These are phyloP conservation scores for Dryoscopus gambensis DNA, from an alignment of 2,113 vertebrate species.

Conservation along the genomic window DNA sequence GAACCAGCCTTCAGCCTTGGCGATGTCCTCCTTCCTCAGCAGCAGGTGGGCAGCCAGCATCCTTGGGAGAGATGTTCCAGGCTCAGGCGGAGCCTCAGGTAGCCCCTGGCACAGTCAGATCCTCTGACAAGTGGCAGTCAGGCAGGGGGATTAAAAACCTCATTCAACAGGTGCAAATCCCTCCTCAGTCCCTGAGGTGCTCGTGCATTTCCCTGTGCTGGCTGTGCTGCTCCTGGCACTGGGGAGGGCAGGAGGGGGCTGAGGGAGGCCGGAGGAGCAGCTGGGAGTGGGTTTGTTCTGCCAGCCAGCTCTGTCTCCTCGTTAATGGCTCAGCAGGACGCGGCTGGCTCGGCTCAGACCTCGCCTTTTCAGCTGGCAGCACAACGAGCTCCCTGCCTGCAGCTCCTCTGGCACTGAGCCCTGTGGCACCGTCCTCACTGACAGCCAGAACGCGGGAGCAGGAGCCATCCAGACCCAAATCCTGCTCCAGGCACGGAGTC, in stretches of 20 bases:
- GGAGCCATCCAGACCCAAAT: not conserved
- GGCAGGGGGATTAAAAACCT: not conserved
- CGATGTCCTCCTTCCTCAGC: accelerated
- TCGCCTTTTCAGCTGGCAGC: not conserved
- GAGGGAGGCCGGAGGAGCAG: not conserved
- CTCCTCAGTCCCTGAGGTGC: not conserved
- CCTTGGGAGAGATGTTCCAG: not conserved
- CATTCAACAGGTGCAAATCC: not conserved
- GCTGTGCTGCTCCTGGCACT: not conserved
- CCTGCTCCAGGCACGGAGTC: not conserved
- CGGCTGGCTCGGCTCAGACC: not conserved
- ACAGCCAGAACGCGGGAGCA: not conserved
- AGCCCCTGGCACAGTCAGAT: not conserved
- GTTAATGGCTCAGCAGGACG: not conserved
- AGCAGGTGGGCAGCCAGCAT: not conserved
- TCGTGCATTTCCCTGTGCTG: accelerated
- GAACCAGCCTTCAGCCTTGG: not conserved
- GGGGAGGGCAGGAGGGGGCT: not conserved
- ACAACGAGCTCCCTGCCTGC: not conserved
- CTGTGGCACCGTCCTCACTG: not conserved
- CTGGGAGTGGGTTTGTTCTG: not conserved
- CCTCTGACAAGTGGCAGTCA: not conserved
- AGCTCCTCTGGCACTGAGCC: not conserved
- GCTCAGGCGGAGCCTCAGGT: not conserved
- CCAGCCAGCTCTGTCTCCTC: not conserved